A percentile compares a stretch with the other conserved stretches of the same genome.
phyloP scores from a whole-genome alignment of 2,797 vertebrate genomes.

The Brachyrhaphis roseni region DNA sequence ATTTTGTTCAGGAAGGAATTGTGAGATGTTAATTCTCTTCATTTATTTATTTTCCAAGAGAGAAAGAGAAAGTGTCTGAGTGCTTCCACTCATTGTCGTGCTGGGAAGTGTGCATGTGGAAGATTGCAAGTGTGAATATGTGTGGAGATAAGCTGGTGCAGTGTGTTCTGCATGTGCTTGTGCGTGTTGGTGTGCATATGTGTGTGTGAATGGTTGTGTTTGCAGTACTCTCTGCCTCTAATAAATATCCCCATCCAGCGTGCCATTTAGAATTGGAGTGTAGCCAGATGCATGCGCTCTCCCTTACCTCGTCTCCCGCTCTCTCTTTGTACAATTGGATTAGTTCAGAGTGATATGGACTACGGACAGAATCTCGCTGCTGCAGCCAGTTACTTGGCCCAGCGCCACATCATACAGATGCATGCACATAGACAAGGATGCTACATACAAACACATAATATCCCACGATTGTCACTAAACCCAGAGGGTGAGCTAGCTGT shows the following conservation, averaged over 20 bases:
- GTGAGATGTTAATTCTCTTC: slow-evolving; percentile 15
- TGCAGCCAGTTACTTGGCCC: slow-evolving; percentile 62
- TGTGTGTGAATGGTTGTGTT: slow-evolving; percentile 34
- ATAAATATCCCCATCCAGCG: slow-evolving; percentile 68
- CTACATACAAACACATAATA: slow-evolving; percentile 13
- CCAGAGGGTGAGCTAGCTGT: slow-evolving; percentile 53
- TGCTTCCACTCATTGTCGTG: slow-evolving; percentile 6
- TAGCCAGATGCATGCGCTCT: slow-evolving; percentile 60
- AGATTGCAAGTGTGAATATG: slow-evolving; percentile 28
- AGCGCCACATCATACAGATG: slow-evolving; percentile 54
- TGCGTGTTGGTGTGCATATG: slow-evolving; percentile 7
- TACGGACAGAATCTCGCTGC: slow-evolving; percentile 68
- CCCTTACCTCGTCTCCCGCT: slow-evolving; percentile 23
- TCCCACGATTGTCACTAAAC: slow-evolving; percentile 40
- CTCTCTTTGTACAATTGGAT: slow-evolving; percentile 70
- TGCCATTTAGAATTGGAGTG: slow-evolving; percentile 74
- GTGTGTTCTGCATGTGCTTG: slow-evolving; percentile 17
- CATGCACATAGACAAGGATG: slow-evolving; percentile 28
- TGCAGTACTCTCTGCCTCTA: slow-evolving; percentile 57
- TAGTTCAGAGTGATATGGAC: slow-evolving; percentile 72
- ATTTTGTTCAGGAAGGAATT: slow-evolving; percentile 36
- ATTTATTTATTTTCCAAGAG: slow-evolving; percentile 5
- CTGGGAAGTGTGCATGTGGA: slow-evolving; percentile 6
- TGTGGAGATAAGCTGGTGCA: slow-evolving; percentile 25
- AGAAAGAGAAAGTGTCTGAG: not conserved